Evolutionary conservation across 2,888 invertebrate genomes (phyloP).

Genomic region (Eristalis intricaria): DNA sequence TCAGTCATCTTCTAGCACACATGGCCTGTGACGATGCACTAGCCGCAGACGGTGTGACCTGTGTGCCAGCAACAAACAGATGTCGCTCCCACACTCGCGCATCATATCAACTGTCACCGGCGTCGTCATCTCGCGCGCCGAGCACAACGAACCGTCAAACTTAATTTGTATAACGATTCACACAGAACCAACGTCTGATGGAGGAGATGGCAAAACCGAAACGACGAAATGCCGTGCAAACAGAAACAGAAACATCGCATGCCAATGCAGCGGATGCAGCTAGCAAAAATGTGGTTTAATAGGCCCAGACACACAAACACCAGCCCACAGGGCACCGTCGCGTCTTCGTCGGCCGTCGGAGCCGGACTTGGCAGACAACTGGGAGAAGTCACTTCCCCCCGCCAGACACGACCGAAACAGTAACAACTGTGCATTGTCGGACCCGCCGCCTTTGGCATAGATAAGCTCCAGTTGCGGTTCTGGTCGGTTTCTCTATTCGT

Average conservation of each 20-base stretch:
- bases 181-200: not conserved
- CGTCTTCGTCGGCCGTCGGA: slow-evolving; percentile 16
- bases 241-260: slow-evolving; percentile 14
- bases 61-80: slow-evolving; percentile 25
- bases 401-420: slow-evolving; percentile 41
- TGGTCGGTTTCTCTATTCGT: slow-evolving; percentile 27
- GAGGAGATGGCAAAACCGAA: not conserved
- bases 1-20: not conserved
- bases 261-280: slow-evolving; percentile 54
- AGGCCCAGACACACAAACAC: slow-evolving; percentile 48
- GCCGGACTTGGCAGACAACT: slow-evolving; percentile 24
- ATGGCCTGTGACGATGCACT: slow-evolving; percentile 38
- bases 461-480: slow-evolving; percentile 51
- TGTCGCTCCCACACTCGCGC: slow-evolving; percentile 38
- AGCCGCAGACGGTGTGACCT: slow-evolving; percentile 35
- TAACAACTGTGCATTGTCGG: slow-evolving; percentile 26
- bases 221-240: slow-evolving; percentile 1
- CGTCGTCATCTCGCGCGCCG: slow-evolving; percentile 5
- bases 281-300: slow-evolving; percentile 66
- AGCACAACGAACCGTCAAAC: slow-evolving; percentile 4
- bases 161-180: slow-evolving; percentile 42
- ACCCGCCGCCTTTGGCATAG: slow-evolving; percentile 49
- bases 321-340: slow-evolving; percentile 31
- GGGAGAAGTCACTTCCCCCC: slow-evolving; percentile 3
- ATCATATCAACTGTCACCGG: slow-evolving; percentile 41